Evolutionary conservation across 2,113 vertebrate genomes (phyloP), one percentile per base, ranked within the genome.

Genomic region (Diphyllodes magnificus): DNA sequence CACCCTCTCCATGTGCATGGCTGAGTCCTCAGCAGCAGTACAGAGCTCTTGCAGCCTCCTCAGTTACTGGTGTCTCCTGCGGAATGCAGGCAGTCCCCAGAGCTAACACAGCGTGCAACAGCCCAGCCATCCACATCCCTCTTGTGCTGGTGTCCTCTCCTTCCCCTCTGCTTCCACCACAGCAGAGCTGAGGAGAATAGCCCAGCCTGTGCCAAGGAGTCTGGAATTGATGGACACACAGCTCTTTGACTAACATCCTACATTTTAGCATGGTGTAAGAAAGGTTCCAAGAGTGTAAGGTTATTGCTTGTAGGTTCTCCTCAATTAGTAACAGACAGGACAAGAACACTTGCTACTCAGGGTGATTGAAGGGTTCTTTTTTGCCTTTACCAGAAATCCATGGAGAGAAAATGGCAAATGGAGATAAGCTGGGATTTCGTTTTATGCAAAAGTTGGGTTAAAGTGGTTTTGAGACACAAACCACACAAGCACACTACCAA

Each of bases 101-200:
- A 75, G 33, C 28, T 14, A 44, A 11, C 12, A 30, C 13, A 15
- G 25, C 0, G 0, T 31, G 44, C 31, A 19, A 6, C 71, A 84
- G 42, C 64, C 51, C 4, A 2, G 5, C 12, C 56, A 45, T 53
- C 33, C 2, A 0, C 60, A 33, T 17, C 6, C 23, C 7, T 66
- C 68, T 16, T 18, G 27, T 3, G 4, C 20, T 6, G 0, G 23
- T 13, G 44, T 24, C 35, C 42, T 76, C 18, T 72, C 13, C 71
- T 70, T 61, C 13, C 54, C 40, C 27, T 57, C 30, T 69, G n/a
- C 44, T 79, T 37, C 64, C 40, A 56, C 49, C 49, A 11, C 3
- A 0, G 30, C 72, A 70, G 57, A 64, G 45, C 42, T 59, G 33
- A 16, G 19, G 40, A 59, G 50, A 60, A 27, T 31, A 49, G 9